These are phyloP conservation scores for Elgaria multicarinata DNA, from an alignment of 2,113 vertebrate genomes.

Conservation along the genomic window DNA sequence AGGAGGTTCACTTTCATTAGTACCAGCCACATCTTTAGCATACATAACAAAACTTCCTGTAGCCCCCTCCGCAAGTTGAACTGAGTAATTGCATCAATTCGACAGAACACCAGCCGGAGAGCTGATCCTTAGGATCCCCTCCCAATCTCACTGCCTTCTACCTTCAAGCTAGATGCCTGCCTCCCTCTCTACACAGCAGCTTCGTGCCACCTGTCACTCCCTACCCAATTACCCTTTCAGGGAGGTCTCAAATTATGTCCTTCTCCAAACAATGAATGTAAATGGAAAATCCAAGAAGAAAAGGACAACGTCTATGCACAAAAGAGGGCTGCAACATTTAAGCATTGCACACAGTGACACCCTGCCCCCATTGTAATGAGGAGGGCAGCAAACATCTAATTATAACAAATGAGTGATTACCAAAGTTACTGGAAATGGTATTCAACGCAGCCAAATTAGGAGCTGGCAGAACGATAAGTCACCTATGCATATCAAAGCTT, in stretches of 20 bases:
- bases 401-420: conserved; percentile 28
- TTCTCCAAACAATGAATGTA: not conserved
- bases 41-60: too few species aligned
- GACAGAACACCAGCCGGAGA: not conserved
- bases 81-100: not conserved
- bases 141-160: not conserved
- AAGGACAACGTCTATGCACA: conserved; percentile 5
- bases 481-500: not conserved
- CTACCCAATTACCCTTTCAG: not conserved
- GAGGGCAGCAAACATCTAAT: conserved; percentile 30
- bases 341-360: not conserved
- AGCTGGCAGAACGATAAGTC: not conserved
- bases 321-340: not conserved
- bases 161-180: not conserved
- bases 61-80: not conserved
- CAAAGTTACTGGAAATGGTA: conserved; percentile 24
- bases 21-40: not conserved
- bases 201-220: not conserved
- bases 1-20: not conserved
- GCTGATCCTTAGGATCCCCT: not conserved
- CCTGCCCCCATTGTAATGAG: conserved; percentile 10
- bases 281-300: conserved; percentile 24
- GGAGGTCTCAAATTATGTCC: not conserved
- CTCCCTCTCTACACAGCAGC: not conserved
- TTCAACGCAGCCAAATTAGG: conserved; percentile 26